Base-by-base conservation (phyloP, 2,888 invertebrate genomes). In the Amblyjoppa fuscipennis region DNA sequence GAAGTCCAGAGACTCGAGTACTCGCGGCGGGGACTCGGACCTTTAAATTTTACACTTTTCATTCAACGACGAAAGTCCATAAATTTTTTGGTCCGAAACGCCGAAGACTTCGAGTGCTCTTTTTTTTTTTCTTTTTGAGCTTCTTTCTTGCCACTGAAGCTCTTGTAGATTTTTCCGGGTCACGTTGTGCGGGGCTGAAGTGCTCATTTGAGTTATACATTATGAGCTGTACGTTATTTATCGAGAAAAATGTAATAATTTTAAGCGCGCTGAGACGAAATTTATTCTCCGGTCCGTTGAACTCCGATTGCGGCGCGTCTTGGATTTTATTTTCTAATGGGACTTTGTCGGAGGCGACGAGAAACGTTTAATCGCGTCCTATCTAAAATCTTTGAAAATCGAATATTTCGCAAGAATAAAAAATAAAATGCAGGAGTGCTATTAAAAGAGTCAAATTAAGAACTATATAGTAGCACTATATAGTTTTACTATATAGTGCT, bases 221-320 rank as follows among this genome's bases (percentile, higher is more conserved):
- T 20, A 61, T 38, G n/a, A 38, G 34, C 64, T 51, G 66, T 76
- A 51, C 51, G 66, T 76, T 25, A 66, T 76, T 76, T 51, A 75
- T 34, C 34, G 64, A 75, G 31, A 64, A n/a, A n/a, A 4, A 59
- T 41, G 20, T 20, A 45, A 3, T 25, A 25, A 56, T 20, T 25
- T 0, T 31, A 61, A 31, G 61, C 13, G 13, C 28, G 28, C 1
- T 13, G 31, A 5, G 9, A 31, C 20, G 16, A 61, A 61, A 34
- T 16, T 61, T 61, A 61, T 61, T 34, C 61, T 61, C 61, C 3
- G 13, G 31, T 28, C 16, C 61, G 34, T 61, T 34, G 41, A 1
- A n/a, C 61, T 31, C 16, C 28, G 28, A 16, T 31, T 61, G 61
- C 61, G 13, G 51, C 51, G 61, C 20, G 20, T 20, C 20, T 20